Base-by-base conservation (phyloP, 1,140 invertebrate genomes). In the Ceratoteleas bidentatus region DNA sequence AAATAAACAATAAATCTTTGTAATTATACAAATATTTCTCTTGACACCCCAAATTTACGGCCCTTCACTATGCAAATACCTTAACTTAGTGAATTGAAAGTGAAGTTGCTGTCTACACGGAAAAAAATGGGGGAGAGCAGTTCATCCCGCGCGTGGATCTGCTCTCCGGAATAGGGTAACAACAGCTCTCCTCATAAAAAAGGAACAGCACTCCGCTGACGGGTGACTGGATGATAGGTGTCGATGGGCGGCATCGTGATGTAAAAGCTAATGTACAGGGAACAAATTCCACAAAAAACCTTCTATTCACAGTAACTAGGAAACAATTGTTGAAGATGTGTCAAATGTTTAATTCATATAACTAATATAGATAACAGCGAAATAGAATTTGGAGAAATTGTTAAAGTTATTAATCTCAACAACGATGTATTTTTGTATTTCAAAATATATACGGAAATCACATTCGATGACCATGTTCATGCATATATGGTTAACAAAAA, bases 351-450 rank as follows among this genome's bases (percentile, higher is more conserved):
- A 50, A 50, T 10, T 50, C 49, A n/a, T n/a, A n/a, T n/a, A 50
- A 6, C 49, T 6, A 15, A 50, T 50, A 15, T 6, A 50, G 14
- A 16, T 15, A 50, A 10, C 16, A 16, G 16, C n/a, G 47, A 4
- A 54, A 11, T 36, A 33, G 40, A 36, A 33, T 66, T 66, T 14
- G 62, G 56, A 32, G 40, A 69, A 69, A 69, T 49, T 33, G 16
- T 47, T 10, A 33, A 69, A 34, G 54, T 69, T 14, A 49, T 58
- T 10, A 57, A 57, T 6, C 7, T 45, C 45, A 56, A 57, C 11
- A 8, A 57, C 10, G 53, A 58, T 13, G 6, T 57, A 40, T 69
- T 45, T 40, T 58, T 57, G 36, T 5, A 66, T 52, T 36, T 53
- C 5, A 40, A 40, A 52, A 50, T 66, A 52, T 66, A 38, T 14